Evolutionary conservation across 1,140 invertebrate genomes (phyloP).

Genomic region (Anastrepha obliqua): DNA sequence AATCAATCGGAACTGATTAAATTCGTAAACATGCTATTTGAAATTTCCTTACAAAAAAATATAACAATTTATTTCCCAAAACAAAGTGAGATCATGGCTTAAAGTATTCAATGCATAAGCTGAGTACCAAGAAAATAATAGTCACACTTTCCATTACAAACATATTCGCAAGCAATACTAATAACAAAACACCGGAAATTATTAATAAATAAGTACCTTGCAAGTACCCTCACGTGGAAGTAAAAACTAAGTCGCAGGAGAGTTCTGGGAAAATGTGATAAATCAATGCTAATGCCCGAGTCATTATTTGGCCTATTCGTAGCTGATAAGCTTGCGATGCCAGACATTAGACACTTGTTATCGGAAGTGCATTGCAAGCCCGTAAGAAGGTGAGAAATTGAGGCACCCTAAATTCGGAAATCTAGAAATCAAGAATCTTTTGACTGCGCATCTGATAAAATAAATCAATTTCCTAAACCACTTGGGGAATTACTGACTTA

Average conservation of each 20-base stretch:
- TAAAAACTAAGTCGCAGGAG: background rate
- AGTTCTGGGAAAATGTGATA: background rate
- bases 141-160: background rate
- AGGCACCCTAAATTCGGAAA: too few relatives aligned
- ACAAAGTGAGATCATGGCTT: background rate
- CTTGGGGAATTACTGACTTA: too few relatives aligned
- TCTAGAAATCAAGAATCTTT: too few relatives aligned
- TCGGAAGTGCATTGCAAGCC: too few relatives aligned
- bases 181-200: slow-evolving; percentile 17
- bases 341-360: too few relatives aligned
- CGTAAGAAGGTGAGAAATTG: too few relatives aligned
- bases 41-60: background rate
- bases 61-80: background rate
- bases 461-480: too few relatives aligned
- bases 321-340: background rate
- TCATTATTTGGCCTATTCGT: background rate
- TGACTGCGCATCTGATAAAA: too few relatives aligned
- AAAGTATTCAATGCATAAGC: background rate
- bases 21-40: background rate
- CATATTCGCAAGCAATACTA: background rate
- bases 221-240: background rate
- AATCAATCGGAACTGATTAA: background rate
- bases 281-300: background rate
- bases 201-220: background rate
- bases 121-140: background rate